A percentile compares a stretch with the other conserved stretches of the same genome.
These are phyloP conservation scores for Chamaetylas fuelleborni DNA, from an alignment of 2,113 vertebrate genomes.

Conservation along the genomic window DNA sequence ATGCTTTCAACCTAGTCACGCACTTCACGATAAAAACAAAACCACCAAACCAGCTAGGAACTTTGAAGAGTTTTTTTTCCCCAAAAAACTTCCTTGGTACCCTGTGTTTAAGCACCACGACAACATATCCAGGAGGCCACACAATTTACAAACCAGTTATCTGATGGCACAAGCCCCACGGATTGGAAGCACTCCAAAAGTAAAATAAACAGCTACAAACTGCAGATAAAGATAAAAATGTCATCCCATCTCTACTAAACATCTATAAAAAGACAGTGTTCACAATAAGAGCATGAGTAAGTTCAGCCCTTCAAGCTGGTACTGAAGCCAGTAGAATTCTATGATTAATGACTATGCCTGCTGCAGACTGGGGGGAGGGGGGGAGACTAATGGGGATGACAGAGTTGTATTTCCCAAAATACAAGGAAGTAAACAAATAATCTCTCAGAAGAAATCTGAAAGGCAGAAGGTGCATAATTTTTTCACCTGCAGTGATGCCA, in stretches of 20 bases:
- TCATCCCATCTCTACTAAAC: background rate
- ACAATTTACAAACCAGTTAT: background rate
- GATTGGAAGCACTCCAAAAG: background rate
- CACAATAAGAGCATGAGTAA: background rate
- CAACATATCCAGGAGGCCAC: background rate
- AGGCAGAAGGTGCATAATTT: background rate
- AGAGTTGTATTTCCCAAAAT: background rate
- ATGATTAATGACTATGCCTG: background rate
- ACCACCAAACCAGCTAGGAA: background rate
- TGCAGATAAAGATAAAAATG: background rate
- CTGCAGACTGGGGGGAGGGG: rapidly evolving
- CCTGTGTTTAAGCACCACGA: background rate
- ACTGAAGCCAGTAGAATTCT: background rate
- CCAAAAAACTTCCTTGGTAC: background rate
- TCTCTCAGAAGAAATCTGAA: background rate
- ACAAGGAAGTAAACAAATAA: background rate
- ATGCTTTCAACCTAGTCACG: background rate
- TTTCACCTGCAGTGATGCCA: background rate
- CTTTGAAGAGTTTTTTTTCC: background rate
- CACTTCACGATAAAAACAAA: background rate
- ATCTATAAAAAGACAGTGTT: background rate
- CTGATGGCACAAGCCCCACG: background rate
- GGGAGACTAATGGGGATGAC: background rate
- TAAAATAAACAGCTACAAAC: background rate
- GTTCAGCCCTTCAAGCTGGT: background rate